Base-by-base conservation (phyloP, 2,113 vertebrate species). In the Panthera tigris region DNA sequence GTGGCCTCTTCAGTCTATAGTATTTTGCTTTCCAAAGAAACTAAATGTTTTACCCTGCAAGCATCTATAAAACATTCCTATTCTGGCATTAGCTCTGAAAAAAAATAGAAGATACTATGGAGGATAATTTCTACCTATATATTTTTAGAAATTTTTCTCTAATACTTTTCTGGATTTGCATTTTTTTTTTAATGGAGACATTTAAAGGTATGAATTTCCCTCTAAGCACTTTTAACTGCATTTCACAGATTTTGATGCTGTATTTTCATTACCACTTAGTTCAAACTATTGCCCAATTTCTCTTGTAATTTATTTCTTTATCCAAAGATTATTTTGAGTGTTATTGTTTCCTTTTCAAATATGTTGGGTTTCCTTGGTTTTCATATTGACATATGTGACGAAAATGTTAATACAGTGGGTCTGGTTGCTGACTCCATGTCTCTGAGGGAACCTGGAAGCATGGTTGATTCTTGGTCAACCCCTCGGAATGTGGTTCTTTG, bases 251-350 rank as follows among this genome's bases (percentile, higher is more conserved):
- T 79, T 73, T 82, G 16, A 76, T 95, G 15, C 55, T 94, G 23
- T 91, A 74, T 83, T 96, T 95, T 96, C 31, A 94, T 97, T 97
- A 80, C n/a, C 25, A 55, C 88, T 83, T 91, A 80, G 48, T 92
- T 90, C 23, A 74, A 96, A 81, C 84, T 93, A 85, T 81, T 95
- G 31, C 79, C 4, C 85, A 27, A 74, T 92, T 98, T 96, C 9
- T 94, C 61, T 76, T 90, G 16, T 39, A 45, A 69, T 89, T 92
- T 94, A 95, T 86, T 90, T 55, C 94, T 91, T 65, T 79, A 39
- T 65, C 9, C 41, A 92, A 0, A 95, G 52, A 55, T 96, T 94
- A 63, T 87, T 88, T 94, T 50, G 23, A 66, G 6, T 91, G 91
- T 50, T 95, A 65, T 78, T 96, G 18, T 55, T 93, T 93, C 76